Evolutionary conservation across 2,888 invertebrate genomes (phyloP).

Genomic region (Sabatieria punctata): DNA sequence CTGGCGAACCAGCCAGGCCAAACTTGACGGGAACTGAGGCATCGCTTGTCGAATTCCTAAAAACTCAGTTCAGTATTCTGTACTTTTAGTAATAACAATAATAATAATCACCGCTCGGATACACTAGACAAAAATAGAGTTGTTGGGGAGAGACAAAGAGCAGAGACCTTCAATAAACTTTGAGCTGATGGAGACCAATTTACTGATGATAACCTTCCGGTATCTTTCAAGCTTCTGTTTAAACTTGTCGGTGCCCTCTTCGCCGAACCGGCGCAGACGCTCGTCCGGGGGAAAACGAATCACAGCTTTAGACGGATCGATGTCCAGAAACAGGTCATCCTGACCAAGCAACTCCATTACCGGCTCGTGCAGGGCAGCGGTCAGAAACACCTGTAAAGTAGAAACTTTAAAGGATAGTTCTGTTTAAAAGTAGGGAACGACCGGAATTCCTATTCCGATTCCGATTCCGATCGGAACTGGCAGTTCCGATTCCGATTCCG

Average conservation of each 20-base stretch:
- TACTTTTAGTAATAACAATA: too few species aligned
- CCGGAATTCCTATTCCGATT: not conserved
- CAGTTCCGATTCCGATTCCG: too few species aligned
- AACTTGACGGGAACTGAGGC: slow-evolving; percentile 59
- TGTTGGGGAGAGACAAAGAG: too few species aligned
- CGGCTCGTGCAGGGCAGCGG: slow-evolving; percentile 74
- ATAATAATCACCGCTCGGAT: too few species aligned
- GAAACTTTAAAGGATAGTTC: not conserved
- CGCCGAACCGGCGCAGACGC: slow-evolving; percentile 55
- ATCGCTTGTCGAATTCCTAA: slow-evolving; percentile 53
- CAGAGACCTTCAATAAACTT: slow-evolving; percentile 62
- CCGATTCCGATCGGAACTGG: too few species aligned
- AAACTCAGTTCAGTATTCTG: too few species aligned
- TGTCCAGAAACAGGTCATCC: slow-evolving; percentile 74
- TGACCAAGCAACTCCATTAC: slow-evolving; percentile 69
- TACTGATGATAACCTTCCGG: slow-evolving; percentile 47
- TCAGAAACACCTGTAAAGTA: slow-evolving; percentile 52
- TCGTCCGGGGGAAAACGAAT: slow-evolving; percentile 49
- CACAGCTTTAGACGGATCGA: slow-evolving; percentile 59
- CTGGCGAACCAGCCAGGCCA: slow-evolving; percentile 76
- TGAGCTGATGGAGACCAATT: slow-evolving; percentile 57
- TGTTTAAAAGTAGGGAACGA: too few species aligned
- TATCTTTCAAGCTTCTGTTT: slow-evolving; percentile 55
- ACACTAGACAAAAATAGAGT: too few species aligned
- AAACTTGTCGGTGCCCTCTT: slow-evolving; percentile 54